Conservation (phyloP, 92 coral and sea anemone species). For the Ricordea florida region DNA sequence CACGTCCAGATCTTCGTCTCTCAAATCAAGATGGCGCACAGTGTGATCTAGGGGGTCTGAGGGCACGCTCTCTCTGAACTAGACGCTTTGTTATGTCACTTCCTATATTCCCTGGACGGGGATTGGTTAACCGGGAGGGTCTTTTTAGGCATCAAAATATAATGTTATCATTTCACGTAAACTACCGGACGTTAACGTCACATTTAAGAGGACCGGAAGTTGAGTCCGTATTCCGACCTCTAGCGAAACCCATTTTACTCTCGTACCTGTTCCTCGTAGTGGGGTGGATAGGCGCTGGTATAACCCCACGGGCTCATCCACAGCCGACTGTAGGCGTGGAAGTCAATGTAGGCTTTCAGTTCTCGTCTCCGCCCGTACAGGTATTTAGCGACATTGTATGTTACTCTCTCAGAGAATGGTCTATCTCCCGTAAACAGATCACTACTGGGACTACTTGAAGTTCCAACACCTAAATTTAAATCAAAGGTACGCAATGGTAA, state of each 20-base stretch:
- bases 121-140: no score
- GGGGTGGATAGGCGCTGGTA: constrained; percentile 51
- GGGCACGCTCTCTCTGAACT: no score
- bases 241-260: not conserved
- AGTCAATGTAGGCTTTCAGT: constrained; percentile 81
- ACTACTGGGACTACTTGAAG: constrained; percentile 41
- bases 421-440: constrained; percentile 73
- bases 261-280: constrained; percentile 33
- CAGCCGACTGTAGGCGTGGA: constrained; percentile 82
- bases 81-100: no score
- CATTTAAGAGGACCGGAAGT: no score
- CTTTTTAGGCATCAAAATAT: no score
- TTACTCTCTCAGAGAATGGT: constrained; percentile 80
- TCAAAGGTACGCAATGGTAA: no score
- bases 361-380: constrained; percentile 52
- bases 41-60: no score
- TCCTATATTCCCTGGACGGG: not conserved
- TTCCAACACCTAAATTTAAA: constrained; percentile 71
- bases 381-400: constrained; percentile 72
- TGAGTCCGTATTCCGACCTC: not conserved
- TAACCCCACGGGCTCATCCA: constrained; percentile 96
- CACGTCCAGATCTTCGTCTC: no score
- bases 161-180: no score
- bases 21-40: no score
- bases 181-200: no score